Percentiles rank a stretch among this genome's conserved stretches.
phyloP scores from a whole-genome alignment of 2,113 vertebrate species.

The Stegostoma tigrinum region DNA sequence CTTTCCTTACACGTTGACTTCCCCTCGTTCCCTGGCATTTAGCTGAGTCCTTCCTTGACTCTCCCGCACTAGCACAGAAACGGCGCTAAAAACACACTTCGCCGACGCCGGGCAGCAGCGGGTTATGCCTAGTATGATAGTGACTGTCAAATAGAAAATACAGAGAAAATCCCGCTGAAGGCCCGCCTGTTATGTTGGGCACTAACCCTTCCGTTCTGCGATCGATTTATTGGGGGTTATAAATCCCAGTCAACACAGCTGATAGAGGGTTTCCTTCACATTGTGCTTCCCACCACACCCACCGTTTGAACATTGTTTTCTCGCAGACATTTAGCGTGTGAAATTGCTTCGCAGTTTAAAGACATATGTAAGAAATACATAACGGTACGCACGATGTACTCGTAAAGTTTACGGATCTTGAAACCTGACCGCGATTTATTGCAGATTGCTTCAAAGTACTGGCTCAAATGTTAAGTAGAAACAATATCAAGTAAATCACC shows the following conservation, averaged over 20 bases:
- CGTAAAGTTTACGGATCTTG: background rate
- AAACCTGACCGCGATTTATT: background rate
- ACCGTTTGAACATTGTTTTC: background rate
- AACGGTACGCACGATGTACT: background rate
- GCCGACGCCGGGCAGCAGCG: background rate
- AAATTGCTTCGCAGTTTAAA: background rate
- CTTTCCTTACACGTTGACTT: background rate
- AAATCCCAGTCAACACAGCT: background rate
- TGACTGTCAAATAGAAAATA: background rate
- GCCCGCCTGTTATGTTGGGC: background rate
- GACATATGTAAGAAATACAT: background rate
- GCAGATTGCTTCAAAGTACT: background rate
- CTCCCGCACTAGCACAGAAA: background rate
- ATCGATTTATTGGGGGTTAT: background rate
- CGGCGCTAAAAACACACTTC: background rate
- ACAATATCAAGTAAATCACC: background rate
- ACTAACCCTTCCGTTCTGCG: background rate
- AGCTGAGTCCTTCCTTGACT: background rate
- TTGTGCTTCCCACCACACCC: background rate
- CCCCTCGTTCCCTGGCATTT: background rate
- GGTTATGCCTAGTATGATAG: too few species aligned
- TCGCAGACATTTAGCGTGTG: background rate
- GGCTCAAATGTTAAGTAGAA: too few species aligned
- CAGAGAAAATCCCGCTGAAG: background rate
- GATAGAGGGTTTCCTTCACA: background rate